Base-by-base conservation (phyloP, 2,888 invertebrate genomes). In the Scaptodrosophila latifasciaeformis region DNA sequence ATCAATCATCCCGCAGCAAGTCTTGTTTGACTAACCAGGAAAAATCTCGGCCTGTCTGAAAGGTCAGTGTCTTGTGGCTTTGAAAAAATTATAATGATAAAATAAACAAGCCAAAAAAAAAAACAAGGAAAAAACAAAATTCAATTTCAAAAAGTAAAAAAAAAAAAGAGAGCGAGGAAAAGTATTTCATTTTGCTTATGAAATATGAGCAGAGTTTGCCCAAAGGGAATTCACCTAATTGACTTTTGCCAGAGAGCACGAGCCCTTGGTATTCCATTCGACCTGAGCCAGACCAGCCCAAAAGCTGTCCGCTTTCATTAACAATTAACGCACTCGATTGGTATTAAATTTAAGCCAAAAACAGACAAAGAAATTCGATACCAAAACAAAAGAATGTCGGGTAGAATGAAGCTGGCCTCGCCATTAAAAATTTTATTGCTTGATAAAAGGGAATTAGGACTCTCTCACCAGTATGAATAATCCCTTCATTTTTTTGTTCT, bases 301-400 rank as follows among this genome's bases (percentile, higher is more conserved):
- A 5, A 5, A 7, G 24, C 24, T 24, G 24, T 24, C 24, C 24
- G 7, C 24, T 5, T 24, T 24, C 24, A 24, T 24, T 24, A 24
- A 7, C 24, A 7, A 24, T 24, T 24, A 5, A 24, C 24, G 24
- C 24, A 24, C 24, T 24, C 24, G 34, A 5, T 7, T 24, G 7
- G 24, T n/a, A n/a, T n/a, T n/a, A 67, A 80, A 80, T 57, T 62
- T 50, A 50, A 55, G 58, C 42, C 47, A 57, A 29, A 42, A 44
- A 37, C 48, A n/a, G 18, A 9, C 13, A 37, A 37, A n/a, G 15
- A 13, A 37, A 37, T 37, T 37, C 58, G n/a, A n/a, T n/a, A n/a
- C n/a, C n/a, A n/a, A n/a, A n/a, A n/a, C n/a, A n/a, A n/a, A n/a
- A n/a, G n/a, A n/a, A n/a, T n/a, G n/a, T n/a, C n/a, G n/a, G n/a